Percentiles rank a stretch among this genome's conserved stretches.
phyloP scores from a whole-genome alignment of 2,797 vertebrate genomes.

The Dipus sagitta region DNA sequence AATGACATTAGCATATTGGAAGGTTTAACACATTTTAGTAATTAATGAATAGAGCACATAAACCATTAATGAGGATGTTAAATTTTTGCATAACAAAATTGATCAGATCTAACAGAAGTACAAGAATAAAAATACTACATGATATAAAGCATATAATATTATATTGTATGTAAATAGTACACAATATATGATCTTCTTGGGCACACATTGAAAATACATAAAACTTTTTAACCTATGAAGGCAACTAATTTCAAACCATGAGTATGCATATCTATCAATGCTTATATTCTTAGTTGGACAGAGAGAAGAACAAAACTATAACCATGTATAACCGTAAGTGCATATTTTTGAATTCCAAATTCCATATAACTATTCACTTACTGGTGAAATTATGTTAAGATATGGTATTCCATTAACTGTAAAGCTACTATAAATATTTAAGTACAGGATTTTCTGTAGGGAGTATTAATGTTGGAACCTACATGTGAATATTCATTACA shows the following conservation, averaged over 20 bases:
- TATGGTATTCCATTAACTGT: neutral
- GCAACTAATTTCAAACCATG: neutral
- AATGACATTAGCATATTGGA: neutral
- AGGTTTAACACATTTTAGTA: neutral
- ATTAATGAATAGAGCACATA: slow-evolving; percentile 18
- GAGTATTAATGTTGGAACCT: neutral
- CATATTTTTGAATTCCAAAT: neutral
- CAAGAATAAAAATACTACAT: neutral
- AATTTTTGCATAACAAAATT: slow-evolving; percentile 44
- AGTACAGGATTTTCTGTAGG: neutral
- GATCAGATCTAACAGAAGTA: slow-evolving; percentile 25
- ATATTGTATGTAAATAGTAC: too few relatives aligned
- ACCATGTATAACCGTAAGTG: neutral
- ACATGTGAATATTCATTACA: neutral
- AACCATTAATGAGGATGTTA: slow-evolving; percentile 54
- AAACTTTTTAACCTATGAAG: neutral
- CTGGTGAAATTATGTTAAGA: neutral
- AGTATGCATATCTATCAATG: neutral
- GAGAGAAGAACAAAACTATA: neutral
- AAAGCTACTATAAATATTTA: slow-evolving; percentile 9
- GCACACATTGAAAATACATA: neutral
- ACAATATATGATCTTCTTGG: neutral
- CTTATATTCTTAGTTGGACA: neutral
- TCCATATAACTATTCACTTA: neutral
- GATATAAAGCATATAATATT: too few relatives aligned